phyloP scores from a whole-genome alignment of 2,113 vertebrate species.

The Erythrolamprus reginae region DNA sequence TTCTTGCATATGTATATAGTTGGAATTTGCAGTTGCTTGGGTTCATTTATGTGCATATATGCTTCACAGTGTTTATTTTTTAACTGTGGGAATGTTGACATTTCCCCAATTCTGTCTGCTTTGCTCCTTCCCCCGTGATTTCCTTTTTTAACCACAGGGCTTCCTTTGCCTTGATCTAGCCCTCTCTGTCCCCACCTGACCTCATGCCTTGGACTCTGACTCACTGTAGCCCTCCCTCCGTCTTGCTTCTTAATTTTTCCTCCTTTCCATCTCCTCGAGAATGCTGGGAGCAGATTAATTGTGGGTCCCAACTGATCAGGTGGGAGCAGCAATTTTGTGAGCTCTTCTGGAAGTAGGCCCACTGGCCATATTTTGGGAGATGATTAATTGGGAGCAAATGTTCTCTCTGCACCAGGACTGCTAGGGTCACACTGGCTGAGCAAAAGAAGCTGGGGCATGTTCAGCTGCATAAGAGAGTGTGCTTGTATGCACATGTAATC shows the following conservation, averaged over 20 bases:
- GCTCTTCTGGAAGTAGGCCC: not conserved
- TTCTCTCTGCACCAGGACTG: not conserved
- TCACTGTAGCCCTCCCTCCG: not conserved
- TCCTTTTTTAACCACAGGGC: not conserved
- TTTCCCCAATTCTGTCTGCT: not conserved
- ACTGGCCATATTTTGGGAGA: not conserved
- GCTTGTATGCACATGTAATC: not conserved
- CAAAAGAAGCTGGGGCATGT: not conserved
- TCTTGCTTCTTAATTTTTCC: not conserved
- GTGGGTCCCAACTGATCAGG: not conserved
- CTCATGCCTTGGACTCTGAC: conserved; percentile 1
- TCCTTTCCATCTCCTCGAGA: not conserved
- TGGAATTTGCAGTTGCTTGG: not conserved
- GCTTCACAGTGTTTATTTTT: not conserved
- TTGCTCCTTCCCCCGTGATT: not conserved
- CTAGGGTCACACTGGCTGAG: not conserved
- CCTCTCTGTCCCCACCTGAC: conserved; percentile 2
- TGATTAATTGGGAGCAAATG: conserved; percentile 1
- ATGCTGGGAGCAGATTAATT: conserved; percentile 10
- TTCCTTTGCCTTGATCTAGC: not conserved
- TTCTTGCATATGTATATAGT: not conserved
- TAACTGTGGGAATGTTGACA: conserved; percentile 13
- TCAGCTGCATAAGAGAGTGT: not conserved
- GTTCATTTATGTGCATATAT: not conserved
- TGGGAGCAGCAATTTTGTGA: not conserved